Base-by-base conservation (phyloP, 2,797 vertebrate genomes). In the Melanotaenia boesemani region DNA sequence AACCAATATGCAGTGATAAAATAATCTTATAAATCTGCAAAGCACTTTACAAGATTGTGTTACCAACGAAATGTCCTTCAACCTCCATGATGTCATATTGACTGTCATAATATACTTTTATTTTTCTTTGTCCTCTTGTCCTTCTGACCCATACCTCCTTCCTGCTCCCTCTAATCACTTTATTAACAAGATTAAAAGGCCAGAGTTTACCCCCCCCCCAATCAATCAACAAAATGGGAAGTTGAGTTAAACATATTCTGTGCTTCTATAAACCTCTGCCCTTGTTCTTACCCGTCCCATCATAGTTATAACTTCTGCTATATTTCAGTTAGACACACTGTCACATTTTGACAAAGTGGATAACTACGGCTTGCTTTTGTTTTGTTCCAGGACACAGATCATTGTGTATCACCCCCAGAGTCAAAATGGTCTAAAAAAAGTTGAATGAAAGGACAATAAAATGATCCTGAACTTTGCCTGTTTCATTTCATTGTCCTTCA, bases 151-250 rank as follows among this genome's bases (percentile, higher is more conserved):
- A 0, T 36, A 61, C 52, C 20, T 61, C 61, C 66, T 70, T 55
- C 58, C 57, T 16, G 24, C 70, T 75, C 62, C 73, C 57, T 58
- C 81, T 61, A 76, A 86, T 90, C 63, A 69, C 69, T 6, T 58
- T 68, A 26, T 62, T 89, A 92, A 93, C 83, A 72, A 88, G 92
- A 92, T 93, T 70, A 74, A 86, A 82, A 83, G 84, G 85, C 22
- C 80, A 79, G 26, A 66, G 73, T 59, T 77, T 67, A 62, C 76
- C 36, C 68, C 60, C 30, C 76, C 82, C 78, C n/a, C n/a, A n/a
- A 76, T 84, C 89, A 81, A 86, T 92, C 88, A 84, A 63, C 77
- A 67, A 87, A 89, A 90, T 91, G 84, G 77, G 83, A 77, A 74
- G 70, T 74, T 76, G 72, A 76, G 70, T 68, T 73, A 59, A 61